Conservation (phyloP, 37 sponge, comb jelly and placozoan genomes). For the Haliclona indistincta region DNA sequence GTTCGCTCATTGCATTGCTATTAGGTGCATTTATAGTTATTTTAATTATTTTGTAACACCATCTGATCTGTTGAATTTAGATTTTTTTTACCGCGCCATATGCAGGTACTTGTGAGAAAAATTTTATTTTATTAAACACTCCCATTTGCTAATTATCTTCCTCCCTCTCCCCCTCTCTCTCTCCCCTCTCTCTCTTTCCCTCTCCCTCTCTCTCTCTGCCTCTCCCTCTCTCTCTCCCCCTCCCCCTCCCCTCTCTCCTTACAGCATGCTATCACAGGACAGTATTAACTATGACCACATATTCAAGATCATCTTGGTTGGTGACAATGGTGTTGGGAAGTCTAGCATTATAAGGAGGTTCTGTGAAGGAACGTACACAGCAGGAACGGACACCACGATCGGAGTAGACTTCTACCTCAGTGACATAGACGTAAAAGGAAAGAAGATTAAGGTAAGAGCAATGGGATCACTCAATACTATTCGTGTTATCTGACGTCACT, state of each 20-base stretch:
- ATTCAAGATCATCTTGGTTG: constrained; percentile 79
- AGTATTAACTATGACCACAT: constrained; percentile 55
- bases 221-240: not conserved
- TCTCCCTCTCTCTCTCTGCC: not conserved
- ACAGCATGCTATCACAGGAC: not conserved
- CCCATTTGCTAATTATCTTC: not conserved
- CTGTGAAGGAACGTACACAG: constrained; percentile 53
- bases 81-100: too few species aligned
- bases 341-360: constrained; percentile 73
- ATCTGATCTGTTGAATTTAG: too few species aligned
- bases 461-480: not conserved
- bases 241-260: not conserved
- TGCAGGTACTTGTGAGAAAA: too few species aligned
- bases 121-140: not conserved
- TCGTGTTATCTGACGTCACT: too few species aligned
- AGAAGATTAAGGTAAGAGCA: constrained; percentile 67
- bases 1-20: too few species aligned
- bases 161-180: not conserved
- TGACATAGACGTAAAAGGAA: constrained; percentile 58
- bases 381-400: constrained; percentile 64
- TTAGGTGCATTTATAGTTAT: too few species aligned
- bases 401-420: constrained; percentile 83
- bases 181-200: not conserved
- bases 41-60: too few species aligned
- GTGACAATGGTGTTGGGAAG: constrained; percentile 78